Evolutionary conservation across 1,140 invertebrate genomes (phyloP), one percentile per base, ranked within the genome.

Genomic region (Chrysomallon squamiferum): DNA sequence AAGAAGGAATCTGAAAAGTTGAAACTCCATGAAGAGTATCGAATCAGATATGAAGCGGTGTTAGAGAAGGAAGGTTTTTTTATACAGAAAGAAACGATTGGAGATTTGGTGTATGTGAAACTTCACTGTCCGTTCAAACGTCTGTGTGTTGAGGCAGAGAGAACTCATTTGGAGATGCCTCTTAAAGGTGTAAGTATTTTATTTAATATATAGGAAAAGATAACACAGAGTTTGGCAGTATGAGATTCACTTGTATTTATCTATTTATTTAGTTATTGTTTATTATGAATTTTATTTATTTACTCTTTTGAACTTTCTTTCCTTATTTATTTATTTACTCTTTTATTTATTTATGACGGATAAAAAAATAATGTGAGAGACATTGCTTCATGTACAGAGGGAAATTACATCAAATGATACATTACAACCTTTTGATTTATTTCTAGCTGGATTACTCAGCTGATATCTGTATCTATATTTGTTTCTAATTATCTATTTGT

Each of bases 101-200:
- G 73, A 22, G 69, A 82, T 6, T 59, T 76, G 29, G 76, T 79
- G 5, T 86, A 75, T 56, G 67, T 78, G 15, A 76, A 82, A 27
- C 59, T 86, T 0, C 78, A 83, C 50, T 79, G 77, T 66, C 78
- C 84, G 0, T 78, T 85, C 49, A 76, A 78, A 22, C 69, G 81
- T 50, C 68, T 86, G 27, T 82, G 79, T 62, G 50, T 73, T 30
- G 81, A 86, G 62, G 85, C 85, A 5, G 82, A 86, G 59, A 75
- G 65, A 15, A 74, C 80, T 15, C 77, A 79, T 52, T 49, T 86
- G 13, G 79, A 86, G 60, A 76, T 86, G 73, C 82, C 84, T 35
- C 45, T 85, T 9, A 69, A 72, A 62, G 79, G 74, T 69, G 81
- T 85, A 75, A 77, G 73, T 69, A 18, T 57, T 20, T 0, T 9